These are phyloP conservation scores for Hyles euphorbiae DNA, from an alignment of 1,140 invertebrate species.

Conservation along the genomic window DNA sequence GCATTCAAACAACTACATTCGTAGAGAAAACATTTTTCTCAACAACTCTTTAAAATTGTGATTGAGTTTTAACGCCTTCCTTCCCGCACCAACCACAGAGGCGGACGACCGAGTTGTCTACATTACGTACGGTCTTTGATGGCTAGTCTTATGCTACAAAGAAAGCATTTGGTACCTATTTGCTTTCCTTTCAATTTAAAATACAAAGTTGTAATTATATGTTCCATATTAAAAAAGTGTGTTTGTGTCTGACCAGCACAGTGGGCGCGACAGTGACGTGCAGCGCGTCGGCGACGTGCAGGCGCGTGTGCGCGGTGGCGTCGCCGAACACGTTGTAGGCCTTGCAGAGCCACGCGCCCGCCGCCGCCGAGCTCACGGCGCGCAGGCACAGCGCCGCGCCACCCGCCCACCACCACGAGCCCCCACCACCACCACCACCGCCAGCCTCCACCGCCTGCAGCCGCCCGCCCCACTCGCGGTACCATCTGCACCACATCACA, in stretches of 20 bases:
- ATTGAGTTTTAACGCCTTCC: too few relatives aligned
- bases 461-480: conserved; percentile 41
- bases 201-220: too few relatives aligned
- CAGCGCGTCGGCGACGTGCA: conserved; percentile 38
- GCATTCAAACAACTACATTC: too few relatives aligned
- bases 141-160: too few relatives aligned
- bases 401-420: conserved; percentile 45
- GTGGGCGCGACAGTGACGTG: conserved; percentile 37
- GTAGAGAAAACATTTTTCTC: too few relatives aligned
- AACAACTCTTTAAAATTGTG: too few relatives aligned
- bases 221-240: too few relatives aligned
- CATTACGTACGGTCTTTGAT: too few relatives aligned
- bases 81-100: too few relatives aligned
- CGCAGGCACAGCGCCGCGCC: conserved; percentile 51
- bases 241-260: conserved; percentile 25
- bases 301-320: conserved; percentile 41
- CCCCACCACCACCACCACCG: conserved; percentile 5
- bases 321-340: conserved; percentile 54
- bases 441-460: conserved; percentile 32
- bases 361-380: conserved; percentile 16
- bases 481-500: conserved; percentile 36
- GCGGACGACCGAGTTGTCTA: too few relatives aligned
- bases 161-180: too few relatives aligned
- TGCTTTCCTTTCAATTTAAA: too few relatives aligned
- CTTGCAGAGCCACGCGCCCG: conserved; percentile 56